Conservation (phyloP, 2,797 vertebrate species). For the Spondyliosoma cantharus region DNA sequence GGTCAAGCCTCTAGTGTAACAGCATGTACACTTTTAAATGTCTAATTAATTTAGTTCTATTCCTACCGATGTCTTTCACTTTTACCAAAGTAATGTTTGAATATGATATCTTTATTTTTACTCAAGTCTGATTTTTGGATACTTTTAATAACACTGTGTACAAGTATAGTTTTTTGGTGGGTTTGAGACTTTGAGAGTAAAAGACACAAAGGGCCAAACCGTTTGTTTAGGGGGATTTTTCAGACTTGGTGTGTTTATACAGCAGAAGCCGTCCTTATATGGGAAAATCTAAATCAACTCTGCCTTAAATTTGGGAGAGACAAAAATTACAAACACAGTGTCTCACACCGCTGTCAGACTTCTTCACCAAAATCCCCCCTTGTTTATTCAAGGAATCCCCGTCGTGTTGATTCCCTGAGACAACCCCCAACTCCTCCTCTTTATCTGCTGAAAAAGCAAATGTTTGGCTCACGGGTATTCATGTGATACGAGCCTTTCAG, state of each 20-base stretch:
- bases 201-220: constrained; percentile 6
- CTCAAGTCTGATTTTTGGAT: no score
- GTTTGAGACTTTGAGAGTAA: not conserved
- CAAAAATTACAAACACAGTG: constrained; percentile 40
- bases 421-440: not conserved
- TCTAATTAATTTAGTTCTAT: no score
- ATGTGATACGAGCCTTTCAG: constrained; percentile 12
- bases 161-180: no score
- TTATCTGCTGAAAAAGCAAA: constrained; percentile 28
- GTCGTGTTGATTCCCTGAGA: constrained; percentile 13
- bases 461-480: constrained; percentile 10
- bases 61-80: no score
- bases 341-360: constrained; percentile 18
- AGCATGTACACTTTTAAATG: no score
- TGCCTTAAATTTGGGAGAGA: constrained; percentile 7
- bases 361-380: constrained; percentile 42
- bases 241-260: not conserved
- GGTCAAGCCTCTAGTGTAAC: no score
- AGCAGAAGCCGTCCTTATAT: not conserved
- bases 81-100: no score
- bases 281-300: constrained; percentile 23
- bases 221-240: constrained; percentile 30
- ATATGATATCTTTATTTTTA: no score
- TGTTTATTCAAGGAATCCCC: constrained; percentile 53
- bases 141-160: no score